Evolutionary conservation across 2,113 vertebrate genomes (phyloP).

Genomic region (Ovibos moschatus): DNA sequence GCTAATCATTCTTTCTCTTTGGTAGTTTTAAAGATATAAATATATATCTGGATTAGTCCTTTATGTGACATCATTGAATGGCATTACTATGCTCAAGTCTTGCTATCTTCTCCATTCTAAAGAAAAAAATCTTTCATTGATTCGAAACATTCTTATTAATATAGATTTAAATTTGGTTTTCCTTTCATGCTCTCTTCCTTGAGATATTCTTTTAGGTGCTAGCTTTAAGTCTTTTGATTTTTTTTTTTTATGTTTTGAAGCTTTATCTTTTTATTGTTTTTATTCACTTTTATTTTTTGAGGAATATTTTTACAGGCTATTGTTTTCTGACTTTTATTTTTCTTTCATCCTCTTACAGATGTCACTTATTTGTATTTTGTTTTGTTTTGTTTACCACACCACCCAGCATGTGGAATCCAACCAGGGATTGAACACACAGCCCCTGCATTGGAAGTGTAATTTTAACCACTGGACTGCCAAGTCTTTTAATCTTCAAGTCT

Average conservation of each 20-base stretch:
- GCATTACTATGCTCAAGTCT: neutral
- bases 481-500: neutral
- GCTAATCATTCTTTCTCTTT: neutral
- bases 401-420: neutral
- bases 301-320: neutral
- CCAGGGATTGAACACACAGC: neutral
- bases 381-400: neutral
- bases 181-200: neutral
- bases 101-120: neutral
- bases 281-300: neutral
- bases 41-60: neutral
- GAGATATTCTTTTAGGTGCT: neutral
- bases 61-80: neutral
- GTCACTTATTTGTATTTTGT: neutral
- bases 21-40: neutral
- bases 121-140: neutral
- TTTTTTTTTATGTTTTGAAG: neutral
- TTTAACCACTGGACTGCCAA: neutral
- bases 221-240: neutral
- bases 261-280: neutral
- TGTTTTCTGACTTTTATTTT: neutral
- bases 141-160: neutral
- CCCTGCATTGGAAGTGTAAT: neutral
- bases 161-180: neutral
- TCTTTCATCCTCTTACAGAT: neutral